Conservation (phyloP, 2,113 vertebrate genomes). For the Drymodes brunneopygia region DNA sequence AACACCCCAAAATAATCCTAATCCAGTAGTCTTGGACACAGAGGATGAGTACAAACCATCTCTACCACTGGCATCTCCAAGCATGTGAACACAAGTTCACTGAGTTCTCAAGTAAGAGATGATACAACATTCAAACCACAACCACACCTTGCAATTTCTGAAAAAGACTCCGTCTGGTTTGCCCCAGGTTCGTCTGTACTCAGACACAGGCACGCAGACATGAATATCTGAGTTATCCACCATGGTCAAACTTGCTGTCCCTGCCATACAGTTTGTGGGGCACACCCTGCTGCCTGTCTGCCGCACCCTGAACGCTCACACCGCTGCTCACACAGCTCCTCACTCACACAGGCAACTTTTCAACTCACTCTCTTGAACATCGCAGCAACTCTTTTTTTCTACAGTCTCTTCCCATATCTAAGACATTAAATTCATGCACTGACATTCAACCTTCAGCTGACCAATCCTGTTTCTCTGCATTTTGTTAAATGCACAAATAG, state of each 20-base stretch:
- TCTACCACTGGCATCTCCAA: background rate
- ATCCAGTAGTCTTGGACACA: background rate
- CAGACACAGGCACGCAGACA: background rate
- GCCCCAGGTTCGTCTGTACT: background rate
- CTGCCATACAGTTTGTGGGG: background rate
- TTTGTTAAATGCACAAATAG: background rate
- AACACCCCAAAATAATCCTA: background rate
- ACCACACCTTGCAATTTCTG: constrained; percentile 16
- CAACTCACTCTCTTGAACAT: background rate
- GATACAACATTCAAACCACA: background rate
- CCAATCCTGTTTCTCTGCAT: background rate
- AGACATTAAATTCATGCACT: background rate
- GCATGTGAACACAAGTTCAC: background rate
- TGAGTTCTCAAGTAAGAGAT: background rate
- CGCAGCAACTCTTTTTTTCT: background rate
- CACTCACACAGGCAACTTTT: background rate
- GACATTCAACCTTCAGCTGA: background rate
- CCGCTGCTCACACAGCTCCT: background rate
- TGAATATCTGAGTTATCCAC: background rate
- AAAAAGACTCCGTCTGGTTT: background rate
- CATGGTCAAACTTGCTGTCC: background rate
- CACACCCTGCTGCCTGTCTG: background rate
- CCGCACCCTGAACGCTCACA: background rate
- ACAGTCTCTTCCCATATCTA: background rate
- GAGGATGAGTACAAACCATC: background rate